Base-by-base conservation (phyloP, 2,888 invertebrate genomes). In the Lomographa bimaculata region DNA sequence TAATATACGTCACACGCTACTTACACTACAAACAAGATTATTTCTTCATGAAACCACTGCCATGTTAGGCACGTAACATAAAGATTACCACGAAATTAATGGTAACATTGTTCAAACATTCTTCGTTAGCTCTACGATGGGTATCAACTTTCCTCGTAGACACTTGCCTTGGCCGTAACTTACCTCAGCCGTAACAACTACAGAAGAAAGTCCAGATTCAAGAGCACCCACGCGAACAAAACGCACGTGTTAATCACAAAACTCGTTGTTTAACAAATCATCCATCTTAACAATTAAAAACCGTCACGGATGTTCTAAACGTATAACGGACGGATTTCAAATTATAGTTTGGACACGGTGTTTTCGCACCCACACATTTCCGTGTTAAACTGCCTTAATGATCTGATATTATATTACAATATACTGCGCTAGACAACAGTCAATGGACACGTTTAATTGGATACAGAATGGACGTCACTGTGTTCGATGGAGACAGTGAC, bases 301-400 rank as follows among this genome's bases (percentile, higher is more conserved):
- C 69, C 64, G 80, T 79, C 83, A 84, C 73, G 83, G 79, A 65
- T 61, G 78, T 84, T 78, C 46, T 23, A 26, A 45, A 37, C 42
- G 36, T 43, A 46, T 50, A 54, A 54, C 60, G 72, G 79, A 76
- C 74, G 72, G 75, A 78, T 66, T 70, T 84, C 82, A 77, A 86
- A 87, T 89, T 87, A 89, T 84, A 86, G 78, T 86, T 89, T 87
- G 64, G 87, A 68, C 79, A 82, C 83, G 87, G 85, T 80, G 81
- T 72, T 87, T 85, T 85, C 67, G 87, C 87, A 82, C 87, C 87
- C 87, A 89, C 87, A 84, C 87, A 80, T 79, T 87, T 87, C 87
- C 87, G 83, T 71, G 72, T 81, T 74, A 70, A 73, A 77, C 65
- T 75, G 74, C 66, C 66, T 76, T 86, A 84, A 87, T 84, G 82